Evolutionary conservation across 2,113 vertebrate genomes (phyloP).

Genomic region (Rhinogobius similis): DNA sequence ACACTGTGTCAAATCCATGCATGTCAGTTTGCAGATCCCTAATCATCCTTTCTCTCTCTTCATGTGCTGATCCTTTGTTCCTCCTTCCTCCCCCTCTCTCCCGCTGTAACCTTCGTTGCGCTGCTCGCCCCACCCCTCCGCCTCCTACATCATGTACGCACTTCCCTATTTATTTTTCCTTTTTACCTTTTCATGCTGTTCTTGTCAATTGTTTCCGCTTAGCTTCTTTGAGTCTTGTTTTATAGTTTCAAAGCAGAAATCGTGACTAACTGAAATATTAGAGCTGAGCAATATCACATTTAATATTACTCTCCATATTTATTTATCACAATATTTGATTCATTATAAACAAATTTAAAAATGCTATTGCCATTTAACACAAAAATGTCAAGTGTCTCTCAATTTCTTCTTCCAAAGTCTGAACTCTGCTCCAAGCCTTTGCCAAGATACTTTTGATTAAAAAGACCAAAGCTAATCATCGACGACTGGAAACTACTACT

Average conservation of each 20-base stretch:
- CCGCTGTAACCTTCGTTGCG: conserved; percentile 54
- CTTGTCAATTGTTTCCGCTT: neutral
- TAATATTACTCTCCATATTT: too few species aligned
- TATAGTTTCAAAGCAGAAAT: neutral
- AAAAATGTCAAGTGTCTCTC: neutral
- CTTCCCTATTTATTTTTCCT: conserved; percentile 40
- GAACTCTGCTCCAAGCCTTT: too few species aligned
- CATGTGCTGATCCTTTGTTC: conserved; percentile 72
- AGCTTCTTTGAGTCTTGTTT: neutral
- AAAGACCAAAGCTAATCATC: neutral
- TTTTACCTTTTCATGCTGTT: conserved; percentile 31
- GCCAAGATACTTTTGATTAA: too few species aligned
- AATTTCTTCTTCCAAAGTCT: neutral
- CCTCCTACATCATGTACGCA: conserved; percentile 25
- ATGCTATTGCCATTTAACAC: neutral
- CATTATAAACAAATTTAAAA: too few species aligned
- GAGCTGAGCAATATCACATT: neutral
- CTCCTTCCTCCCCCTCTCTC: conserved; percentile 43
- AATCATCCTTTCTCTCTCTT: conserved; percentile 72
- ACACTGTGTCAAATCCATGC: conserved; percentile 75
- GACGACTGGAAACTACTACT: neutral
- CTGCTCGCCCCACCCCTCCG: conserved; percentile 42
- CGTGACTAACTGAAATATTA: neutral
- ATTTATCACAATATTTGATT: too few species aligned
- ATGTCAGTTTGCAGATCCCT: conserved; percentile 74